Percentiles rank a stretch among this genome's conserved stretches.
Conservation (phyloP, 2,113 vertebrate species). For the Tyto alba region DNA sequence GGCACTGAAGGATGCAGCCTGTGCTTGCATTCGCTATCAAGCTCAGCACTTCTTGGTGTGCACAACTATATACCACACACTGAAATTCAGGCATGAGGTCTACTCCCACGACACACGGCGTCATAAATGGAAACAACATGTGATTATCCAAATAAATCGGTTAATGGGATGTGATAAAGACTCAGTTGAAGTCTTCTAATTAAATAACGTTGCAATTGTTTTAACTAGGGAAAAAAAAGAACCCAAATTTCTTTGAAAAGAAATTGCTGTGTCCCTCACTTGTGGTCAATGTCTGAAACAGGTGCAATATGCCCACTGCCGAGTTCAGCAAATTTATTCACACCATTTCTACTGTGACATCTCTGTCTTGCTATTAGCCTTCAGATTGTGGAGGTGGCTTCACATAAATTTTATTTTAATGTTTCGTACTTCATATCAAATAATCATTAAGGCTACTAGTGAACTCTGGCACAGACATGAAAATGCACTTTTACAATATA, state of each 20-base stretch:
- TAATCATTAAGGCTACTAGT: not conserved
- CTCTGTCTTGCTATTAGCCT: not conserved
- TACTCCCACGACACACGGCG: not conserved
- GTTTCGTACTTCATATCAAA: not conserved
- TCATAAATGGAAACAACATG: not conserved
- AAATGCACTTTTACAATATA: rapidly evolving
- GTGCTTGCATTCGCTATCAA: not conserved
- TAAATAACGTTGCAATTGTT: conserved; percentile 55
- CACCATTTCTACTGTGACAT: not conserved
- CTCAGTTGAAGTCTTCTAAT: conserved; percentile 7
- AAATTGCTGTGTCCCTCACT: not conserved
- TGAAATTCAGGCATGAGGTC: not conserved
- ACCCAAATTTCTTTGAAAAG: not conserved
- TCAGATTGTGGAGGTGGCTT: not conserved
- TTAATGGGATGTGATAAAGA: conserved; percentile 12
- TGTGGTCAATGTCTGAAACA: not conserved
- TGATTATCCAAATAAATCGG: conserved; percentile 22
- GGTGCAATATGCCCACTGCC: not conserved
- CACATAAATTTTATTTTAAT: not conserved
- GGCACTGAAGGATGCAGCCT: no score
- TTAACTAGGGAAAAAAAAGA: conserved; percentile 17
- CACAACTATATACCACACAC: not conserved
- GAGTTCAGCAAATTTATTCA: not conserved
- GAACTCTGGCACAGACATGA: not conserved
- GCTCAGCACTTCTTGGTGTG: not conserved